These are phyloP conservation scores for Emys orbicularis DNA, from an alignment of 2,797 vertebrate genomes.

Conservation along the genomic window DNA sequence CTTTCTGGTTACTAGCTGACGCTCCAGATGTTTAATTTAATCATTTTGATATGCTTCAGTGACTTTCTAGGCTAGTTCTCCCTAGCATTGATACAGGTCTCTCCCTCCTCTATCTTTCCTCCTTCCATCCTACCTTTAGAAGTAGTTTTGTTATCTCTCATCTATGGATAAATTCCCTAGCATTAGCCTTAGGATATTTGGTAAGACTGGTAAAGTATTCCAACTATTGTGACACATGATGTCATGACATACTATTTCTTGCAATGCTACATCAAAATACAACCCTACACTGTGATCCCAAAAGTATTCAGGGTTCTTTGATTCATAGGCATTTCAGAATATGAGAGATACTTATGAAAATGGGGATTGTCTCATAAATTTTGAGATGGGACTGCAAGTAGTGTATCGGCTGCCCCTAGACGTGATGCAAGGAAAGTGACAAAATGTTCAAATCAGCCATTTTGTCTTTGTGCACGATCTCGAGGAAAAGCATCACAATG, in stretches of 20 bases:
- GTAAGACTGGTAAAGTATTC: background rate
- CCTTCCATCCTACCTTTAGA: conserved; percentile 40
- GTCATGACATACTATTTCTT: background rate
- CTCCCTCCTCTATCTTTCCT: conserved; percentile 1
- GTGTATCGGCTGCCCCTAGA: background rate
- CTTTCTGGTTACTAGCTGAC: conserved; percentile 55
- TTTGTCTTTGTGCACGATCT: conserved; percentile 42
- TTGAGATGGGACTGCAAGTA: background rate
- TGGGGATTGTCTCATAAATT: conserved; percentile 19
- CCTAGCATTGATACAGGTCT: conserved; percentile 20
- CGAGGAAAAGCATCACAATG: conserved; percentile 17
- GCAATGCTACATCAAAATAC: background rate
- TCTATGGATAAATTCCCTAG: conserved; percentile 52
- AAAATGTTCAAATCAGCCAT: conserved; percentile 39
- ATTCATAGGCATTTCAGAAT: background rate
- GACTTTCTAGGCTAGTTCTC: conserved; percentile 69
- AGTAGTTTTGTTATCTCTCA: conserved; percentile 31
- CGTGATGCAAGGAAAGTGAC: no score
- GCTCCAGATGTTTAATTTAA: conserved; percentile 66
- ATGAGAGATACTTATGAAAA: background rate
- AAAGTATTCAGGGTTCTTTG: background rate
- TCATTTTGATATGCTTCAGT: conserved; percentile 42
- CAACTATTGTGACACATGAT: background rate
- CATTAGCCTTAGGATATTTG: conserved; percentile 20
- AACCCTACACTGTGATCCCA: background rate